These are phyloP conservation scores for Bombus difficillimus DNA, from an alignment of 1,140 invertebrate species.

Conservation along the genomic window DNA sequence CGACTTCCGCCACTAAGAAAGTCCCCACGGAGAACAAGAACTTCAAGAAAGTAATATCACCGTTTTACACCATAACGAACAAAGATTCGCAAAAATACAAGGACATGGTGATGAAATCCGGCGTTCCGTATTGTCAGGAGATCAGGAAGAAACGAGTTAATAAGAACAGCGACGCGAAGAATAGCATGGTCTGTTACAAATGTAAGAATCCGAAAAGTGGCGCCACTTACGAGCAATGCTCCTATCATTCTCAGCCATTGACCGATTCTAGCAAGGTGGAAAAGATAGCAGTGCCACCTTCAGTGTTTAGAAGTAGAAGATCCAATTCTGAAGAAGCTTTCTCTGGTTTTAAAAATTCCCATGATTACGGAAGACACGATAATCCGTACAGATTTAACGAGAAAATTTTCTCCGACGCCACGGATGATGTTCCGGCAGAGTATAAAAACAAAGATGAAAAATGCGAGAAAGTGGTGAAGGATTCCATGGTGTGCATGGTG, in stretches of 20 bases:
- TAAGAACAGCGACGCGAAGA: slow-evolving; percentile 44
- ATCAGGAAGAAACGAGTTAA: slow-evolving; percentile 30
- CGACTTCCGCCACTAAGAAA: slow-evolving; percentile 47
- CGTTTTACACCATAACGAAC: slow-evolving; percentile 55
- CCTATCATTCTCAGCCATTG: slow-evolving; percentile 86
- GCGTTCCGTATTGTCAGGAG: slow-evolving; percentile 68
- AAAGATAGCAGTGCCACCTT: slow-evolving; percentile 6
- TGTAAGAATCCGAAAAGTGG: slow-evolving; percentile 88
- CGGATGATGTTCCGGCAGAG: slow-evolving; percentile 22
- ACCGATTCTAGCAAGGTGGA: slow-evolving; percentile 83
- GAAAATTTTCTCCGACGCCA: slow-evolving; percentile 72
- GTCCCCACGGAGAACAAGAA: slow-evolving; percentile 68
- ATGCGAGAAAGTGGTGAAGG: slow-evolving; percentile 85
- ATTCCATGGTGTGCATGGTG: slow-evolving; percentile 87
- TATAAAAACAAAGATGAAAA: slow-evolving; percentile 71
- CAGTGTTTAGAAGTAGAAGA: slow-evolving; percentile 23
- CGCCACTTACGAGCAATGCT: slow-evolving; percentile 88
- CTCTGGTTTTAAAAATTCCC: background rate
- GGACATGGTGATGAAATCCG: slow-evolving; percentile 61
- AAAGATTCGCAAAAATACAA: slow-evolving; percentile 56
- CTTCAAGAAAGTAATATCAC: slow-evolving; percentile 67
- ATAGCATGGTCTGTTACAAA: slow-evolving; percentile 83
- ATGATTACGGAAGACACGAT: background rate
- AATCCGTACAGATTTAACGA: slow-evolving; percentile 71
- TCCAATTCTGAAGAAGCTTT: slow-evolving; percentile 9